These are phyloP conservation scores for Ellobium chinense DNA, from an alignment of 2,888 invertebrate genomes.

Conservation along the genomic window DNA sequence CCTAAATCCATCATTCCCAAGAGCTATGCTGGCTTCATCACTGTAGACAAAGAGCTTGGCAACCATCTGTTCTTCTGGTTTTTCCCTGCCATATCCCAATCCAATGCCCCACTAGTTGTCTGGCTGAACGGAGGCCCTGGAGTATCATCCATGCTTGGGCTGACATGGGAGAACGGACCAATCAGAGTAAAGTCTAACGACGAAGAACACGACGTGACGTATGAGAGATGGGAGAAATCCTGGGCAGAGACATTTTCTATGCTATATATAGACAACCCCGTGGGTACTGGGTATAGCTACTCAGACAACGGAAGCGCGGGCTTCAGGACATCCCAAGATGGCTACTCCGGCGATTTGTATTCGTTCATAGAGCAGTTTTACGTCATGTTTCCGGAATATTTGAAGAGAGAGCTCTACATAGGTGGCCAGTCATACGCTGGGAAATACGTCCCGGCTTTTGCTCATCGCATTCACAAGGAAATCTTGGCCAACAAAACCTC, in stretches of 20 bases:
- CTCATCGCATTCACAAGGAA: slow-evolving; percentile 70
- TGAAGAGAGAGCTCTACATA: slow-evolving; percentile 88
- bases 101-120: slow-evolving; percentile 75
- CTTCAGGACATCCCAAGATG: neutral
- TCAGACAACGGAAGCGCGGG: slow-evolving; percentile 82
- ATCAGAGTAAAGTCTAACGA: neutral
- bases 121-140: slow-evolving; percentile 80
- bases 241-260: slow-evolving; percentile 32
- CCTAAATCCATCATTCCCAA: neutral
- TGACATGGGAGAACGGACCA: slow-evolving; percentile 26
- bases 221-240: neutral
- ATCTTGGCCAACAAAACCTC: slow-evolving; percentile 50
- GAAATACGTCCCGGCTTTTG: slow-evolving; percentile 87
- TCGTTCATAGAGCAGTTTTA: slow-evolving; percentile 86
- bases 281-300: slow-evolving; percentile 90
- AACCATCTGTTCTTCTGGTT: slow-evolving; percentile 96
- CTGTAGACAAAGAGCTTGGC: slow-evolving; percentile 87
- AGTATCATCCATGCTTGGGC: slow-evolving; percentile 76
- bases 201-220: neutral
- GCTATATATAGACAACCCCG: slow-evolving; percentile 86
- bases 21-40: slow-evolving; percentile 89
- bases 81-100: slow-evolving; percentile 84
- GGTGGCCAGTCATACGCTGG: slow-evolving; percentile 86
- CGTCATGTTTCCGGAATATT: slow-evolving; percentile 88
- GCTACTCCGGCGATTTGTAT: neutral